These are phyloP conservation scores for Crenichthys baileyi DNA, from an alignment of 2,797 vertebrate genomes.

Conservation along the genomic window DNA sequence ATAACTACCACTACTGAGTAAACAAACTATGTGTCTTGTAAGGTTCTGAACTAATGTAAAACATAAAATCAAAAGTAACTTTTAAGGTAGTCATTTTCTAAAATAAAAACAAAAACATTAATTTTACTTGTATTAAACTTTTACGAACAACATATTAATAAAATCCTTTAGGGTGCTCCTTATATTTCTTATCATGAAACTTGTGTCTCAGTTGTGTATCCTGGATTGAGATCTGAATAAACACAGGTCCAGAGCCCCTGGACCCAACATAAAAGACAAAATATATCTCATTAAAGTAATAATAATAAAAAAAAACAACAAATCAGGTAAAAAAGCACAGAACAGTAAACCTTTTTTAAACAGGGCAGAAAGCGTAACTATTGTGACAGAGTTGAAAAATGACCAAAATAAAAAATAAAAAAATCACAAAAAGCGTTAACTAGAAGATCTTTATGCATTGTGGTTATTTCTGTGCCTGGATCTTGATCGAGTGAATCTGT, in stretches of 20 bases:
- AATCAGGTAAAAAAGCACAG: not conserved
- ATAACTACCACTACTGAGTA: not conserved
- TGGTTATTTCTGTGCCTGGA: not conserved
- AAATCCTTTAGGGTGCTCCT: not conserved
- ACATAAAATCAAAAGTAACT: not conserved
- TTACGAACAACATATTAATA: not conserved
- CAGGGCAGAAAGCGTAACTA: not conserved
- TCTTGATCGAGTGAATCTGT: not conserved
- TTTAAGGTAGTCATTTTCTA: not conserved
- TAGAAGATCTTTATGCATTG: not conserved
- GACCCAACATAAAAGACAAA: not conserved
- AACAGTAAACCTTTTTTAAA: not conserved
- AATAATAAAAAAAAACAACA: not conserved
- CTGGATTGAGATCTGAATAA: not conserved
- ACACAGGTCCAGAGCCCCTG: not conserved
- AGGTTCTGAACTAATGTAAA: slow-evolving; percentile 6
- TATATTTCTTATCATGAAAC: not conserved
- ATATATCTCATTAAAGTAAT: not conserved
- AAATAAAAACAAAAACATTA: not conserved
- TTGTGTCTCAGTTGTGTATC: not conserved
- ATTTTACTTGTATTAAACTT: not conserved
- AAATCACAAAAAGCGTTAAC: not conserved
- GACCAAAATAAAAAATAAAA: not conserved
- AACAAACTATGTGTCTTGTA: not conserved
- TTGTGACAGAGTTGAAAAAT: not conserved